These are phyloP conservation scores for Strix aluco DNA, from an alignment of 2,113 vertebrate species.

Conservation along the genomic window DNA sequence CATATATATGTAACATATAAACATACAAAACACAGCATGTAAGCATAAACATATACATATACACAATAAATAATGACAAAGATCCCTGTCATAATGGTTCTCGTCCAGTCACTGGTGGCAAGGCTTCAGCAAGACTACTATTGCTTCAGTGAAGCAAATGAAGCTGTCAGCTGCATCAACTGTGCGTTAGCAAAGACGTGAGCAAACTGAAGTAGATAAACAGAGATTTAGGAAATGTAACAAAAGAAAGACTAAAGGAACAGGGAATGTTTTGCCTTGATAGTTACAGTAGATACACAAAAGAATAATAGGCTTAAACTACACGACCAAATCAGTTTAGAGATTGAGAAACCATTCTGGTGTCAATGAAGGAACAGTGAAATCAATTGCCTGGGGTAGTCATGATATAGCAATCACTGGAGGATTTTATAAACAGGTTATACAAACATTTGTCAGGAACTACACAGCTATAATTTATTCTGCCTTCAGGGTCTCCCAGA, in stretches of 20 bases:
- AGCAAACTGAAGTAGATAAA: not conserved
- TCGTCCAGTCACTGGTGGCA: not conserved
- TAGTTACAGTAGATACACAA: not conserved
- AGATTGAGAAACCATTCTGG: not conserved
- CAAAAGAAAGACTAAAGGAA: not conserved
- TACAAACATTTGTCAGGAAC: not conserved
- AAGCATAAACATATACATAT: not conserved
- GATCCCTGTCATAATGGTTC: not conserved
- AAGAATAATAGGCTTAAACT: not conserved
- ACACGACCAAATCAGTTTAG: not conserved
- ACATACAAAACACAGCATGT: not conserved
- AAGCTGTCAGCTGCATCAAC: not conserved
- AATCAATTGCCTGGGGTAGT: not conserved
- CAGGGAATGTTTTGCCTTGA: not conserved
- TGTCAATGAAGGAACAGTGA: not conserved
- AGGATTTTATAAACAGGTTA: not conserved
- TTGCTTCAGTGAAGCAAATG: not conserved
- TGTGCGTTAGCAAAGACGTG: not conserved
- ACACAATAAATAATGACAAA: not conserved
- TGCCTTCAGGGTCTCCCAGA: not conserved
- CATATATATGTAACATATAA: not conserved
- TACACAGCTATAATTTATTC: not conserved
- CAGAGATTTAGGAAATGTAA: not conserved
- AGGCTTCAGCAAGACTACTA: not conserved
- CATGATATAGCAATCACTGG: not conserved